Conservation (phyloP, 2,113 vertebrate genomes). For the Stegostoma tigrinum region DNA sequence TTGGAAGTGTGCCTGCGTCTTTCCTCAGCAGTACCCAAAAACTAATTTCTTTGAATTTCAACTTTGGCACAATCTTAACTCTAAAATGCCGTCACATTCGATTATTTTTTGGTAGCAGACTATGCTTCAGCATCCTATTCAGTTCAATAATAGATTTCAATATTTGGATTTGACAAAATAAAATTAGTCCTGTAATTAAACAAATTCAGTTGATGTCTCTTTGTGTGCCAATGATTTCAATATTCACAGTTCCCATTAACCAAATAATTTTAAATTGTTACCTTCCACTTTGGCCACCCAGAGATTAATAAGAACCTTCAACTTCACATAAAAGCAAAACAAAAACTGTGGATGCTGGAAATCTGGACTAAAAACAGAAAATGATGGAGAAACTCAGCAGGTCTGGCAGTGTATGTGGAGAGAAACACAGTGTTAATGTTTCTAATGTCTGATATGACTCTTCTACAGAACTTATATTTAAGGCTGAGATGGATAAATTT, state of each 20-base stretch:
- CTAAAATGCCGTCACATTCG: neutral
- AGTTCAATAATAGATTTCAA: neutral
- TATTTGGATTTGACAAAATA: neutral
- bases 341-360: too few relatives aligned
- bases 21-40: neutral
- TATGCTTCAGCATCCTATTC: too few relatives aligned
- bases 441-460: too few relatives aligned
- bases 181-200: neutral
- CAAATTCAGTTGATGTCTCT: too few relatives aligned
- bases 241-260: neutral
- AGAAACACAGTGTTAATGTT: too few relatives aligned
- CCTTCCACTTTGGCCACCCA: neutral
- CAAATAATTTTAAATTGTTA: neutral
- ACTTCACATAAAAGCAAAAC: too few relatives aligned
- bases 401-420: too few relatives aligned
- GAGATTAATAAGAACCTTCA: neutral
- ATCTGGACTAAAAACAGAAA: too few relatives aligned
- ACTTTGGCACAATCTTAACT: neutral
- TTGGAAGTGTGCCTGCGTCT: too few relatives aligned
- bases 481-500: too few relatives aligned
- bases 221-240: neutral
- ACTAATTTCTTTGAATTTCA: neutral
- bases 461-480: too few relatives aligned
- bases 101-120: neutral
- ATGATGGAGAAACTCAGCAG: too few relatives aligned